A percentile compares a stretch with the other conserved stretches of the same genome.
Conservation (phyloP, 2,888 invertebrate species). For the Nomada flava region DNA sequence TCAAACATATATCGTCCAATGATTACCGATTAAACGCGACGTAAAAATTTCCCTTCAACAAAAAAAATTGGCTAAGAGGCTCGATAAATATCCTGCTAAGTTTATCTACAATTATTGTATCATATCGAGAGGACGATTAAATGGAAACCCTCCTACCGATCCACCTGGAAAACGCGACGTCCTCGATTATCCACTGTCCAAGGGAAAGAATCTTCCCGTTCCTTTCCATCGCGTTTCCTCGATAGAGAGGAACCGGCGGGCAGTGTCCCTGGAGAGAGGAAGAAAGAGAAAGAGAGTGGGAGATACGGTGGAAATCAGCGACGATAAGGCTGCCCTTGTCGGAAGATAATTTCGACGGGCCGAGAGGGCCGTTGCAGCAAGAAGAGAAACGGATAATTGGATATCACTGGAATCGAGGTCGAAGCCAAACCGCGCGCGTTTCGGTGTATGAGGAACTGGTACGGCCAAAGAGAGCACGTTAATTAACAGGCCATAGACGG, state of each 20-base stretch:
- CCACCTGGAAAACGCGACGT: neutral
- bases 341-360: conserved; percentile 47
- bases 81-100: too few species aligned
- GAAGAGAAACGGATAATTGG: conserved; percentile 65
- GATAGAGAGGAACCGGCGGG: neutral
- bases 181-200: neutral
- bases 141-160: neutral
- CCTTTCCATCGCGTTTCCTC: conserved; percentile 13
- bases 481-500: conserved; percentile 54
- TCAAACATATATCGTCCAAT: too few species aligned
- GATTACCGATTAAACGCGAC: too few species aligned
- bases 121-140: neutral
- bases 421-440: conserved; percentile 45
- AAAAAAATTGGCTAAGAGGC: too few species aligned
- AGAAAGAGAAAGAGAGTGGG: neutral
- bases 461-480: conserved; percentile 45
- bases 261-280: neutral
- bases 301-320: conserved; percentile 29
- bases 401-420: conserved; percentile 64
- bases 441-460: conserved; percentile 27
- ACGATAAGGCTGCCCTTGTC: conserved; percentile 29
- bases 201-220: neutral
- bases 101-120: too few species aligned
- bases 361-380: conserved; percentile 9
- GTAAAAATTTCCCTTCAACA: too few species aligned